phyloP scores from a whole-genome alignment of 2,888 invertebrate genomes.

The Camptogramma bilineatum region DNA sequence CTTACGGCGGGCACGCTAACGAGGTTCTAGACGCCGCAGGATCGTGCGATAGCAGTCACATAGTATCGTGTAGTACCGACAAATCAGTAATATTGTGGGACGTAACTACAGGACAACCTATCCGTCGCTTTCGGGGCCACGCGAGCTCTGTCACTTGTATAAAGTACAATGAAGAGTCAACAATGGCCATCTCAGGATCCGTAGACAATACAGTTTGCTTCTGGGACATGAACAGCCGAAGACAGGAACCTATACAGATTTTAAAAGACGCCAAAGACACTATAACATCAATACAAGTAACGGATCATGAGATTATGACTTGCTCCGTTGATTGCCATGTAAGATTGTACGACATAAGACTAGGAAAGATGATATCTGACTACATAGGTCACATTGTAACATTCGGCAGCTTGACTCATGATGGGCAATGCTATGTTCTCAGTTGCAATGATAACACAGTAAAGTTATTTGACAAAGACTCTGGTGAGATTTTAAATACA shows the following conservation, averaged over 20 bases:
- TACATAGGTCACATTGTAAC: slow-evolving; percentile 95
- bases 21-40: slow-evolving; percentile 86
- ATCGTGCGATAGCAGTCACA: slow-evolving; percentile 96
- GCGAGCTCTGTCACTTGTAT: slow-evolving; percentile 94
- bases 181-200: slow-evolving; percentile 96
- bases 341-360: slow-evolving; percentile 95
- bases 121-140: slow-evolving; percentile 94
- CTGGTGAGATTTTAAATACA: slow-evolving; percentile 81
- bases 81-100: slow-evolving; percentile 98
- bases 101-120: slow-evolving; percentile 94
- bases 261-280: slow-evolving; percentile 98
- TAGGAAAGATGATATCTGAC: slow-evolving; percentile 93
- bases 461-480: slow-evolving; percentile 93
- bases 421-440: slow-evolving; percentile 95
- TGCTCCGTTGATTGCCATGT: slow-evolving; percentile 95
- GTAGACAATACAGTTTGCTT: slow-evolving; percentile 96
- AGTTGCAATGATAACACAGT: slow-evolving; percentile 94
- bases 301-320: slow-evolving; percentile 95
- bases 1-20: slow-evolving; percentile 97
- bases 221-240: slow-evolving; percentile 90
- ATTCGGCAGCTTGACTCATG: slow-evolving; percentile 93
- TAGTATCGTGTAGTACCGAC: slow-evolving; percentile 95
- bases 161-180: slow-evolving; percentile 97
- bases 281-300: slow-evolving; percentile 91
- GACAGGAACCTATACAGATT: slow-evolving; percentile 80